phyloP scores from a whole-genome alignment of 2,888 invertebrate genomes.

The Pseudoips prasinana region DNA sequence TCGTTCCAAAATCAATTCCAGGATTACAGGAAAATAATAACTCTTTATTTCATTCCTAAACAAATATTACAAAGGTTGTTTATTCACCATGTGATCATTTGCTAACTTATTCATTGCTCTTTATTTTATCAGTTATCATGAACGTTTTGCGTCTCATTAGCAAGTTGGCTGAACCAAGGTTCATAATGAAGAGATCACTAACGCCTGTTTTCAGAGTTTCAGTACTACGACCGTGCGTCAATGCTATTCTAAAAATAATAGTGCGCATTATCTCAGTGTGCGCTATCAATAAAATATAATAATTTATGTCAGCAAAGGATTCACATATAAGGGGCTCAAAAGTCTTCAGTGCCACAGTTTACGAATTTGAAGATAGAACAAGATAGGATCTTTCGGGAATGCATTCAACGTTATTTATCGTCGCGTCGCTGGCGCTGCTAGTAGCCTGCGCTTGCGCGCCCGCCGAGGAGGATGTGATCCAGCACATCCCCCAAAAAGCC shows the following conservation, averaged over 20 bases:
- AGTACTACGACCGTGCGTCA: constrained; percentile 56
- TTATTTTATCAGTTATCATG: constrained; percentile 54
- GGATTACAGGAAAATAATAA: too few relatives aligned
- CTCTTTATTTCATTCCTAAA: too few relatives aligned
- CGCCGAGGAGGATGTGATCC: constrained; percentile 61
- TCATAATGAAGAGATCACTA: constrained; percentile 56
- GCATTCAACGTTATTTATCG: constrained; percentile 69
- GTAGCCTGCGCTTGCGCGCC: constrained; percentile 68
- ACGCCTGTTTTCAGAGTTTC: constrained; percentile 44
- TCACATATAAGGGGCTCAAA: constrained; percentile 49
- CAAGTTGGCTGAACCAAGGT: constrained; percentile 46
- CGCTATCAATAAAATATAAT: constrained; percentile 60
- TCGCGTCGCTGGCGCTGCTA: constrained; percentile 70
- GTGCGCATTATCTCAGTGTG: constrained; percentile 53
- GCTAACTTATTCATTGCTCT: constrained; percentile 50
- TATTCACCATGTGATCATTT: constrained; percentile 32
- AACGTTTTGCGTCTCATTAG: constrained; percentile 56
- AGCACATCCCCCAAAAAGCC: constrained; percentile 66
- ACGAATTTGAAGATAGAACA: constrained; percentile 43
- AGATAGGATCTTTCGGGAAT: constrained; percentile 71
- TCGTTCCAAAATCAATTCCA: too few relatives aligned
- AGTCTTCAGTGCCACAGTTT: constrained; percentile 35
- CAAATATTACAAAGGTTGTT: too few relatives aligned
- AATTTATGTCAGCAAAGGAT: constrained; percentile 52
- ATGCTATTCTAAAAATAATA: constrained; percentile 55